Evolutionary conservation across 2,888 invertebrate species (phyloP), one percentile per base, ranked within the genome.

Genomic region (Hecatera dysodea): DNA sequence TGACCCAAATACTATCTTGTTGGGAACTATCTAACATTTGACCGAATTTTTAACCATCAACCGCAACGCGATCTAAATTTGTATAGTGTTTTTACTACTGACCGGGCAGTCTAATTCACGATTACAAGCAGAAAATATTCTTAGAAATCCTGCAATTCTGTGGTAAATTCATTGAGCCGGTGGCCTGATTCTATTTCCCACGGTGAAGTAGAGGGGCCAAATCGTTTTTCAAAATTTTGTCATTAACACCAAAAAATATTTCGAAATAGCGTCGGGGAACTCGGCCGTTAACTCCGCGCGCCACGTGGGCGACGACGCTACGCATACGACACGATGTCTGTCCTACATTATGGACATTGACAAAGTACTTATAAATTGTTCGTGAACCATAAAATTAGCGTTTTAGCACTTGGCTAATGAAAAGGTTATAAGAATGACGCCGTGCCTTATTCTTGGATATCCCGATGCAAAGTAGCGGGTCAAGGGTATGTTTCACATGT

Each of bases 1-100:
- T 93, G 95, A 94, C 95, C 95, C 90, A 94, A 92, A 94, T 95
- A 90, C 88, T 89, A 84, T 81, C 83, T 88, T 88, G 90, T 89
- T 89, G 89, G 84, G 85, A 88, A 81, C 86, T 87, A 82, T 87
- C 86, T 89, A 90, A 90, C 85, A 88, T 86, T 81, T 86, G 81
- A 89, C 91, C 89, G 87, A 89, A 89, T 89, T 89, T 88, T 88
- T 87, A 60, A 74, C 65, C 56, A 15, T 24, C n/a, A 59, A 72
- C 62, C 52, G 48, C 66, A 67, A 62, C 48, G 48, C 46, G 15
- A 53, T 74, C 24, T 53, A 69, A 75, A 71, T 36, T 50, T 70
- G 27, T 29, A n/a, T 44, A n/a, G 15, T 44, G n/a, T 12, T 56
- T 69, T 73, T 67, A 75, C 57, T 50, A 66, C 63, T 29, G 42